These are phyloP conservation scores for Ptyas mucosa DNA, from an alignment of 2,113 vertebrate species.

Conservation along the genomic window DNA sequence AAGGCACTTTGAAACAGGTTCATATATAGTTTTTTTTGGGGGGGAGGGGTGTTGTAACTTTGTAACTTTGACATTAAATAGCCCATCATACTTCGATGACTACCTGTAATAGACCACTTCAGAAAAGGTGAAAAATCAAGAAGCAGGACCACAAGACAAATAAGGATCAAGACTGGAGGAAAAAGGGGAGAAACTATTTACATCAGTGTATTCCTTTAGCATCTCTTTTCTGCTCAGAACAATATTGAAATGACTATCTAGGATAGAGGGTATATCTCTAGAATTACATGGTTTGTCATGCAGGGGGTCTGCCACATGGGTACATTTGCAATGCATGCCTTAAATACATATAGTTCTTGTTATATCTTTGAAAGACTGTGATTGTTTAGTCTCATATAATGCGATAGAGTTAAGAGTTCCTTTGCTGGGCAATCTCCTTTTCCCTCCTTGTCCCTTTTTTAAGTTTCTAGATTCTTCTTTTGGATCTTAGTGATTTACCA, in stretches of 20 bases:
- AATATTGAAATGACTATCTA: not conserved
- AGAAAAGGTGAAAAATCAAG: not conserved
- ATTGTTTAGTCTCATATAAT: not conserved
- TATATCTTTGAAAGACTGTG: not conserved
- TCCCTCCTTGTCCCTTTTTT: not conserved
- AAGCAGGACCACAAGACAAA: not conserved
- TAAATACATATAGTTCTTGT: not conserved
- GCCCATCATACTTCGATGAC: not conserved
- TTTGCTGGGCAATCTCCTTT: not conserved
- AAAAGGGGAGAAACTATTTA: not conserved
- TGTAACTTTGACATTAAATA: not conserved
- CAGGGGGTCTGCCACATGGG: not conserved
- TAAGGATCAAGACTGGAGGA: not conserved
- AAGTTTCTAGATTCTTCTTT: not conserved
- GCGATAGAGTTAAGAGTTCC: not conserved
- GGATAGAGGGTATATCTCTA: not conserved
- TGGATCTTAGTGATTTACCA: not conserved
- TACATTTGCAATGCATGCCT: not conserved
- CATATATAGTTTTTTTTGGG: not conserved
- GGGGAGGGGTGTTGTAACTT: too few species aligned
- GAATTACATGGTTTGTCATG: not conserved
- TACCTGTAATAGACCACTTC: not conserved
- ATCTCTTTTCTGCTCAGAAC: not conserved
- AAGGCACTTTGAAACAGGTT: not conserved
- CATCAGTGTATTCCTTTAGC: not conserved